A percentile compares a stretch with the other conserved stretches of the same genome.
These are phyloP conservation scores for Paradoxurus hermaphroditus DNA, from an alignment of 2,113 vertebrate species.

Conservation along the genomic window DNA sequence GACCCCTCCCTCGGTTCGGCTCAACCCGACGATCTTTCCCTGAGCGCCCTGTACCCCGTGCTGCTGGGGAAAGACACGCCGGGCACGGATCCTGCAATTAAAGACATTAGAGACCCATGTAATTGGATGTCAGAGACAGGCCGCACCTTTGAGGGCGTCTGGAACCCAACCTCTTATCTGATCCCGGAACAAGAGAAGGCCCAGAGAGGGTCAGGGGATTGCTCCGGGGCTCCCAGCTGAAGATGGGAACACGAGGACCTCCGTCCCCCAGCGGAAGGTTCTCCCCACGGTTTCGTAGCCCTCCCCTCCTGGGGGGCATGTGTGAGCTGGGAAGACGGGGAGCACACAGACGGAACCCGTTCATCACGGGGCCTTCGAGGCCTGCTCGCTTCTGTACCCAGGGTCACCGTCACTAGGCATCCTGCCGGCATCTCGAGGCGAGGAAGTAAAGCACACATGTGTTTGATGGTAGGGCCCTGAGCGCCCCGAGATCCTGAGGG, in stretches of 20 bases:
- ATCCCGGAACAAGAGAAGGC: background rate
- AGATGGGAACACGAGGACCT: too few relatives aligned
- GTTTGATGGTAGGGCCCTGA: rapidly evolving
- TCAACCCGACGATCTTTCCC: too few relatives aligned
- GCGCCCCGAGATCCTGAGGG: background rate
- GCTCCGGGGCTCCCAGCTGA: background rate
- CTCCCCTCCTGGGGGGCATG: background rate
- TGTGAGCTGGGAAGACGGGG: background rate
- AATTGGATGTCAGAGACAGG: background rate
- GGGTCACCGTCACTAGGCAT: rapidly evolving
- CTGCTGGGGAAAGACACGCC: background rate
- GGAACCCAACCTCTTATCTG: background rate
- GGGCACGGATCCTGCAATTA: background rate
- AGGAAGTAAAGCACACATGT: rapidly evolving
- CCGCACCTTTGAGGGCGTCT: background rate
- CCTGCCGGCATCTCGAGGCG: background rate
- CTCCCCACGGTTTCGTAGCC: background rate
- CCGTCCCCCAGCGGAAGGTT: too few relatives aligned
- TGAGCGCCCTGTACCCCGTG: rapidly evolving
- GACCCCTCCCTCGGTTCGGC: background rate
- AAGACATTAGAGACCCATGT: rapidly evolving
- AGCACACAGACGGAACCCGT: background rate
- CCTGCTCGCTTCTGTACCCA: background rate
- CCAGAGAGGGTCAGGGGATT: background rate
- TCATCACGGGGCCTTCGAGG: background rate